Evolutionary conservation across 2,888 invertebrate genomes (phyloP).

Genomic region (Sylvicola cinctus): DNA sequence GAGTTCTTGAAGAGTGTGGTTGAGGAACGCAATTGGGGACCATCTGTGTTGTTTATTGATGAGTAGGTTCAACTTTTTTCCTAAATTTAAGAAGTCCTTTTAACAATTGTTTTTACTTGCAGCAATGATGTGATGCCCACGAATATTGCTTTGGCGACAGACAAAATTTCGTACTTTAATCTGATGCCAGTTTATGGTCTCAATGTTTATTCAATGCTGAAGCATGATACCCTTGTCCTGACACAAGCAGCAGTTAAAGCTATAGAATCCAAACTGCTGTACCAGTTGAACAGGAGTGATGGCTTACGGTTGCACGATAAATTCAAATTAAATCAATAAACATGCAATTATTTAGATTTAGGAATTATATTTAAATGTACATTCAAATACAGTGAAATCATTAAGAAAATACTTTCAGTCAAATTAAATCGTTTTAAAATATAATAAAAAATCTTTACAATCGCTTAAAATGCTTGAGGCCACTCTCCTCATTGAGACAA

Average conservation of each 20-base stretch:
- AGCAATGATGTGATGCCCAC: conserved; percentile 71
- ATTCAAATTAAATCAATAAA: conserved; percentile 41
- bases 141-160: conserved; percentile 70
- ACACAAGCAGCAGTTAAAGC: conserved; percentile 66
- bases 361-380: background rate
- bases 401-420: too few species aligned
- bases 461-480: too few species aligned
- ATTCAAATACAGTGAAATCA: background rate
- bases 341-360: background rate
- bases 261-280: conserved; percentile 60
- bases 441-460: too few species aligned
- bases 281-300: conserved; percentile 42
- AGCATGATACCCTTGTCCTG: conserved; percentile 81
- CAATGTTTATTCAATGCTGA: conserved; percentile 92
- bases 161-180: conserved; percentile 61
- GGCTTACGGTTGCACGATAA: conserved; percentile 21
- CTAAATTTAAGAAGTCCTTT: conserved; percentile 2
- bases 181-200: conserved; percentile 91
- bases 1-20: conserved; percentile 60
- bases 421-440: too few species aligned
- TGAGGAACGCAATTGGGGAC: conserved; percentile 81
- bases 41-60: conserved; percentile 84
- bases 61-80: conserved; percentile 35
- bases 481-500: too few species aligned
- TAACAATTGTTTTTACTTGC: conserved; percentile 19